A percentile compares a stretch with the other conserved stretches of the same genome.
Conservation (phyloP, 2,797 vertebrate species). For the Bradypodion pumilum region DNA sequence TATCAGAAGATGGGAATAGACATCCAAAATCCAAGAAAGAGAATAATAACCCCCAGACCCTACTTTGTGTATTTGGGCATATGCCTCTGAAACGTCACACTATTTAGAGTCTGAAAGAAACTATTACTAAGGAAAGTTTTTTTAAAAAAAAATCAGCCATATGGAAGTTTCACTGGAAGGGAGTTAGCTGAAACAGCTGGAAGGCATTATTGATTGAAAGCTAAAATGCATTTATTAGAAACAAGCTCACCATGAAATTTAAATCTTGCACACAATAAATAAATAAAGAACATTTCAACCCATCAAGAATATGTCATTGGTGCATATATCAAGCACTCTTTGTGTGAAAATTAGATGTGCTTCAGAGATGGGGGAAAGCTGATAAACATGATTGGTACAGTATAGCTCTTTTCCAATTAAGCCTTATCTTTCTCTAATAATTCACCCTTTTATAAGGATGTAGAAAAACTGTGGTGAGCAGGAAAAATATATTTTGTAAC, state of each 20-base stretch:
- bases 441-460: rapidly evolving
- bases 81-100: no score
- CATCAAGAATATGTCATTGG: slow-evolving; percentile 20
- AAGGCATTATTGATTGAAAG: slow-evolving; percentile 46
- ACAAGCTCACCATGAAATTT: slow-evolving; percentile 23
- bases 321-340: slow-evolving; percentile 15
- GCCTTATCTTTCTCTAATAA: neutral
- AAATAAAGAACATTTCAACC: slow-evolving; percentile 27
- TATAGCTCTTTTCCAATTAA: rapidly evolving
- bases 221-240: slow-evolving; percentile 21
- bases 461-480: neutral
- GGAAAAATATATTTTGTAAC: slow-evolving; percentile 35
- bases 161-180: slow-evolving; percentile 23
- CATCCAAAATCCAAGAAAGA: no score
- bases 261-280: slow-evolving; percentile 19
- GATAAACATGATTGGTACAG: slow-evolving; percentile 35
- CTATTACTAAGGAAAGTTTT: neutral
- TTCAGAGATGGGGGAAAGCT: slow-evolving; percentile 8
- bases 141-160: slow-evolving; percentile 35
- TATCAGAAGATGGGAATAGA: no score
- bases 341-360: slow-evolving; percentile 23
- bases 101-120: no score
- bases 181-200: slow-evolving; percentile 26
- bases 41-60: no score
- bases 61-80: no score